Evolutionary conservation across 2,797 vertebrate genomes (phyloP).

Genomic region (Girardinus metallicus): DNA sequence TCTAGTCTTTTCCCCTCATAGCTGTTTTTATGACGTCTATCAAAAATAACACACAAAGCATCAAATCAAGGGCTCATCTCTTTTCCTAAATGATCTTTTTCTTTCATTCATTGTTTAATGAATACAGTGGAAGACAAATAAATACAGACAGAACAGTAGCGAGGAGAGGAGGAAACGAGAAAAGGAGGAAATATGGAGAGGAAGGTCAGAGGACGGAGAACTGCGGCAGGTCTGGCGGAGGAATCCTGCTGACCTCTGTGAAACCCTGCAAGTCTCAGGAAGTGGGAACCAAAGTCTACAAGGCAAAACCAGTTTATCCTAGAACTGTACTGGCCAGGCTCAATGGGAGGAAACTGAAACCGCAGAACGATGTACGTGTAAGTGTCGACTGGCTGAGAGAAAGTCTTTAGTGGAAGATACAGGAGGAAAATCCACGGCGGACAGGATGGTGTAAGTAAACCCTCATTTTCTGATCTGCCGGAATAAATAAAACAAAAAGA

Average conservation of each 20-base stretch:
- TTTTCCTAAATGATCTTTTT: slow-evolving; percentile 64
- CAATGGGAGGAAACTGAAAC: neutral
- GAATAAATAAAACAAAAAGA: slow-evolving; percentile 19
- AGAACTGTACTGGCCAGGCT: neutral
- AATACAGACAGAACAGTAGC: slow-evolving; percentile 72
- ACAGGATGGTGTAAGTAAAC: slow-evolving; percentile 22
- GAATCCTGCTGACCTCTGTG: slow-evolving; percentile 13
- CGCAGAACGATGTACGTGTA: neutral
- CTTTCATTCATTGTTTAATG: slow-evolving; percentile 74
- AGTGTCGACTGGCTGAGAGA: neutral
- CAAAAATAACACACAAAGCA: slow-evolving; percentile 45
- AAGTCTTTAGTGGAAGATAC: neutral
- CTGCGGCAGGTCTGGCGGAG: slow-evolving; percentile 10
- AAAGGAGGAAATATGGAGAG: neutral
- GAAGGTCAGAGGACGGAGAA: slow-evolving; percentile 11
- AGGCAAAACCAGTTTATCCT: slow-evolving; percentile 17
- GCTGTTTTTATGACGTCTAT: neutral
- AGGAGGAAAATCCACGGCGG: neutral
- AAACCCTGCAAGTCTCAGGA: slow-evolving; percentile 11
- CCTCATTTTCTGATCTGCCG: slow-evolving; percentile 15
- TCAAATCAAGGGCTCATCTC: slow-evolving; percentile 40
- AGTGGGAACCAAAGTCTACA: slow-evolving; percentile 15
- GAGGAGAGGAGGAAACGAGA: slow-evolving; percentile 18
- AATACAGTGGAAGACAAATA: slow-evolving; percentile 75
- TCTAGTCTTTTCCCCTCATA: neutral